These are phyloP conservation scores for Drosophila arizonae DNA, from an alignment of 1,140 invertebrate species.

Conservation along the genomic window DNA sequence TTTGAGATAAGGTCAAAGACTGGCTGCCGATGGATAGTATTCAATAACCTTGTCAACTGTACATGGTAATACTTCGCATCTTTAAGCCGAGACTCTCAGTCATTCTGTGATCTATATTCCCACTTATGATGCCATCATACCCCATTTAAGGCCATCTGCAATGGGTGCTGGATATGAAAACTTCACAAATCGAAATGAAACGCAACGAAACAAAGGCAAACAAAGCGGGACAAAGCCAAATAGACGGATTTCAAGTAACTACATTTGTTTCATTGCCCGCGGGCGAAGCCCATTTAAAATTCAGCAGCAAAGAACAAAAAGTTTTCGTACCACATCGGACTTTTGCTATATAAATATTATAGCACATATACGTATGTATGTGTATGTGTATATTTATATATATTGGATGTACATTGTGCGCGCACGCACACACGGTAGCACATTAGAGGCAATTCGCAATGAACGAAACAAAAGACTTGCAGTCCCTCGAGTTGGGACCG, in stretches of 20 bases:
- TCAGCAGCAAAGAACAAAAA: slow-evolving; percentile 35
- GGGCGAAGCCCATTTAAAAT: slow-evolving; percentile 63
- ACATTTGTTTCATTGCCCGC: slow-evolving; percentile 54
- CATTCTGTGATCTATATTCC: too few species aligned
- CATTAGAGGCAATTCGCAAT: background rate
- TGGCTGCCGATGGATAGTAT: too few species aligned
- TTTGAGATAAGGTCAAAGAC: too few species aligned
- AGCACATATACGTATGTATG: background rate
- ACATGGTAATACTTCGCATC: too few species aligned
- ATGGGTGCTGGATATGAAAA: slow-evolving; percentile 20
- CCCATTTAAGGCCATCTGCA: too few species aligned
- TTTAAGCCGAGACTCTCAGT: too few species aligned
- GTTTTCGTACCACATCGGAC: slow-evolving; percentile 34
- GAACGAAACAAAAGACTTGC: background rate
- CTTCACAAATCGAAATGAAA: slow-evolving; percentile 19
- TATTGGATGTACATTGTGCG: too few species aligned
- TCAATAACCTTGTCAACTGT: too few species aligned
- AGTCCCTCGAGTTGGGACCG: background rate
- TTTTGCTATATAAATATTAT: slow-evolving; percentile 28
- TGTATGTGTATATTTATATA: background rate
- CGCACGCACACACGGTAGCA: background rate
- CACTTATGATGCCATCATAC: too few species aligned
- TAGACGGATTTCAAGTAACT: slow-evolving; percentile 66
- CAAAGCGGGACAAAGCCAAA: slow-evolving; percentile 33
- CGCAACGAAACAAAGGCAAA: slow-evolving; percentile 9